These are phyloP conservation scores for Caenorhabditis angaria DNA, from an alignment of 2,888 invertebrate species.

Conservation along the genomic window DNA sequence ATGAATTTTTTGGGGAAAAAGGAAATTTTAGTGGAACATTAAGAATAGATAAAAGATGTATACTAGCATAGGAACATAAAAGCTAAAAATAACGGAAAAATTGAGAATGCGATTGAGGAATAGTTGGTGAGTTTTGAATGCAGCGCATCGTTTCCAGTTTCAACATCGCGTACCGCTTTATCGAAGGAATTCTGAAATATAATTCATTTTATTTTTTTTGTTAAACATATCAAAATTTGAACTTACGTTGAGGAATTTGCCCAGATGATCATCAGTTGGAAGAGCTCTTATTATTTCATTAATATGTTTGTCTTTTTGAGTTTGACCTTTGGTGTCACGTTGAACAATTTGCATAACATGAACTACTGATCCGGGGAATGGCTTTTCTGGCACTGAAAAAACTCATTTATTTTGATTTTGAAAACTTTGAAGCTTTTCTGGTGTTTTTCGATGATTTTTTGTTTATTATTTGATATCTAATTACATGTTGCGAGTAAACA, in stretches of 20 bases:
- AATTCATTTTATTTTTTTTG: background rate
- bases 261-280: slow-evolving; percentile 42
- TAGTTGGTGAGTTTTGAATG: slow-evolving; percentile 15
- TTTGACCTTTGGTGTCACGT: slow-evolving; percentile 39
- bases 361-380: slow-evolving; percentile 37
- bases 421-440: too few relatives aligned
- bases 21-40: background rate
- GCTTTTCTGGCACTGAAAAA: slow-evolving; percentile 27
- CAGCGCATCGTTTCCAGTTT: slow-evolving; percentile 25
- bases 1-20: background rate
- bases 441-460: too few relatives aligned
- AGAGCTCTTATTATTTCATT: slow-evolving; percentile 38
- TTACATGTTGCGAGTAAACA: too few relatives aligned
- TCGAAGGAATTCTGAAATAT: slow-evolving; percentile 40
- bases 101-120: background rate
- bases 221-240: too few relatives aligned
- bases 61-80: background rate
- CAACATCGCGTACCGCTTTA: slow-evolving; percentile 19
- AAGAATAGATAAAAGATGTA: background rate
- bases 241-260: slow-evolving; percentile 42
- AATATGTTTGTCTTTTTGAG: slow-evolving; percentile 15
- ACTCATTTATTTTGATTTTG: background rate
- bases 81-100: background rate
- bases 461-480: too few relatives aligned
- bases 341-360: slow-evolving; percentile 43